Conservation (phyloP, 2,797 vertebrate genomes). For the Lepilemur ruficaudatus region DNA sequence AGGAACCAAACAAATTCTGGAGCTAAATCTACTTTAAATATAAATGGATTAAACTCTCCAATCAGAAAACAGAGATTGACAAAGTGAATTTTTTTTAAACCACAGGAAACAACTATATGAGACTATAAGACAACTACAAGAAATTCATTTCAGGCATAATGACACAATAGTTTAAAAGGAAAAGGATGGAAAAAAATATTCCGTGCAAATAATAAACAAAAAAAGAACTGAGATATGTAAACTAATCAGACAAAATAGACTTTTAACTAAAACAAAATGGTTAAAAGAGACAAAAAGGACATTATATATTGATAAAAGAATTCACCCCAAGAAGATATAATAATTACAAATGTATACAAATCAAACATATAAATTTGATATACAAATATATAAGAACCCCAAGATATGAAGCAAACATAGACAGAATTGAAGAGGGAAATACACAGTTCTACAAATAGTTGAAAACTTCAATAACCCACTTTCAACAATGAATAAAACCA, state of each 20-base stretch:
- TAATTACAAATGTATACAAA: neutral
- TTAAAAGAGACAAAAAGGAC: neutral
- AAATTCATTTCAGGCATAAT: neutral
- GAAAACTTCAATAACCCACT: neutral
- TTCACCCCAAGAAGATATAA: neutral
- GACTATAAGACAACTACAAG: neutral
- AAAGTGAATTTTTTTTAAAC: neutral
- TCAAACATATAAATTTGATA: neutral
- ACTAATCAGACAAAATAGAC: neutral
- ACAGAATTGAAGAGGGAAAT: neutral
- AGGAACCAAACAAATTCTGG: neutral
- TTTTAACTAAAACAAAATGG: neutral
- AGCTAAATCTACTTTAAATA: neutral
- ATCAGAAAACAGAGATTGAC: neutral
- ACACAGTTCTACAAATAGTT: neutral
- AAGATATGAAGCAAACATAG: neutral
- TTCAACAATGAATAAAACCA: neutral
- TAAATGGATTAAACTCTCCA: neutral
- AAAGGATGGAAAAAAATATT: neutral
- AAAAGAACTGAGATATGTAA: neutral
- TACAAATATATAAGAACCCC: neutral
- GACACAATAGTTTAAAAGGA: neutral
- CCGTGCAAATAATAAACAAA: neutral
- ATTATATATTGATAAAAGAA: neutral
- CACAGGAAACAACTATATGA: neutral